Evolutionary conservation across 2,113 vertebrate species (phyloP), one percentile per base, ranked within the genome.

Genomic region (Sinocyclocheilus grahami): DNA sequence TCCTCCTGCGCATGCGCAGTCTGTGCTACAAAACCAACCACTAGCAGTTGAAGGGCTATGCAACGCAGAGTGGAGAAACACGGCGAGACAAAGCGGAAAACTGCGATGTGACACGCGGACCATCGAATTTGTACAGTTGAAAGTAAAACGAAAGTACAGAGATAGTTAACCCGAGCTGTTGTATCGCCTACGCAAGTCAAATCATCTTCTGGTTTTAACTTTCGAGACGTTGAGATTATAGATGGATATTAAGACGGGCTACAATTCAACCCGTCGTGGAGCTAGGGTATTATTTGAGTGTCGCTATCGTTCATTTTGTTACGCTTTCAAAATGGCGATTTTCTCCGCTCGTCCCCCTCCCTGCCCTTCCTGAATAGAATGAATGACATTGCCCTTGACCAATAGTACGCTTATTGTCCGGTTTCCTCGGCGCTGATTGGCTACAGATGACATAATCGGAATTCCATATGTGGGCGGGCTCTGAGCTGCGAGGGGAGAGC

Each of bases 361-460:
- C 65, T 62, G 55, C n/a, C 63, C 46, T 39, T 20, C 60, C 30
- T 83, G 67, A 83, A 51, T 78, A 69, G 14, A 46, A 79, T 82
- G 80, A 82, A 48, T 72, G 86, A 87, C 88, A 78, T 58, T 71
- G 78, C 58, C 85, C 76, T 83, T 85, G 78, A 71, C 84, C 84
- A 87, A 90, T 90, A 87, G 85, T 42, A 77, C 77, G 53, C 30
- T 69, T 37, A 74, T 79, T 85, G 81, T 82, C n/a, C 51, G 55
- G 14, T 83, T 79, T 88, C 89, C 84, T 51, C 63, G 85, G 84
- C 91, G 86, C 74, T 72, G 90, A 95, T 95, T 96, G 95, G 95
- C 91, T 93, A 77, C 3, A 63, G 91, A 93, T 99, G 96, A 99
- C 96, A 96, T 98, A 97, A 98, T 96, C 93, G 90, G 93, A 94